Base-by-base conservation (phyloP, 2,113 vertebrate species). In the Pitta sordida region DNA sequence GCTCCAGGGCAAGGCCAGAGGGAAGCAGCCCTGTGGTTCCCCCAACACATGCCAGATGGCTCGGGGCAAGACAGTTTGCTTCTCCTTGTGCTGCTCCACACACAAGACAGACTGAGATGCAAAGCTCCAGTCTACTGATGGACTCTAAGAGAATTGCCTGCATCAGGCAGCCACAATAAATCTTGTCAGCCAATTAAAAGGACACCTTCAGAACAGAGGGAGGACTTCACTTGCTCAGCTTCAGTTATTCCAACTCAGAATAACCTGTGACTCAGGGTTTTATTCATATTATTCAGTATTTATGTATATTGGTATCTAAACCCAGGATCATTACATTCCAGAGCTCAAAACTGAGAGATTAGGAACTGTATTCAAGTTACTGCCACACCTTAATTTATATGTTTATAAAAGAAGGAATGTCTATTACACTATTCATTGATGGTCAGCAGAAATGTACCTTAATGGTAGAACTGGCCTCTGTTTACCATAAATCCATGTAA, bases 1-100 rank as follows among this genome's bases (percentile, higher is more conserved):
- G 41, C 21, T 62, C 15, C 1, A 1, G 11, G 30, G 32, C n/a
- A 48, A 64, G n/a, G 30, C 19, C 30, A 5, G 37, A 37, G 30
- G 13, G 48, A 56, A 51, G 49, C 32, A 10, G 17, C 32, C 39
- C 32, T 37, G 46, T 0, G 2, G 16, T 21, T 43, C 29, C 15
- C 63, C 0, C 1, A 8, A 12, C 26, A 44, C 0, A 0, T 27
- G 26, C 16, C 46, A 29, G 44, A 22, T 15, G 11, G 16, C 34
- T 65, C 19, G 71, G 22, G 34, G 34, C 59, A 55, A 49, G 23
- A 4, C 2, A 1, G 5, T 49, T 37, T 77, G 52, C 46, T 55
- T 30, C 10, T 76, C 14, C 34, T 65, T 59, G 19, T 16, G 8
- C 51, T 49, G 51, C 51, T 64, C 75, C 32, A 36, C 11, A 5